phyloP scores from a whole-genome alignment of 1,140 invertebrate genomes.

The Megalopta genalis region DNA sequence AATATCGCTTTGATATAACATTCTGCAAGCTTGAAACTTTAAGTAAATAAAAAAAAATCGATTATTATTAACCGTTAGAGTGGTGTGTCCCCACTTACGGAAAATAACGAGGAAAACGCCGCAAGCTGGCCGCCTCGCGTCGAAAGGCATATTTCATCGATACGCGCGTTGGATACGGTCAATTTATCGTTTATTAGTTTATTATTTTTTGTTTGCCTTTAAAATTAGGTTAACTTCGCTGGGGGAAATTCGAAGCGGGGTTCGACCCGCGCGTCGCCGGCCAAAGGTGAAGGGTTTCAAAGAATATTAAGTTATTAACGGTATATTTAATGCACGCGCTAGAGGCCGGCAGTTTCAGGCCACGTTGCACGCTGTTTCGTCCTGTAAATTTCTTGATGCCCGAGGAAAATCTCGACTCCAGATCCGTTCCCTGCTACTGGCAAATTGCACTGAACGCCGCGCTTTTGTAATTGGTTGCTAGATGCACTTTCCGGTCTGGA shows the following conservation, averaged over 20 bases:
- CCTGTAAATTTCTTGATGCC: neutral
- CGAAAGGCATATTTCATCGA: neutral
- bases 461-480: too few relatives aligned
- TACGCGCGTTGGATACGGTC: too few relatives aligned
- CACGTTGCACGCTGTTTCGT: neutral
- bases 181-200: slow-evolving; percentile 20
- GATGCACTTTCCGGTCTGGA: too few relatives aligned
- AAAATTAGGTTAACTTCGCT: neutral
- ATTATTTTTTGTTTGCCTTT: neutral
- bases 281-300: neutral
- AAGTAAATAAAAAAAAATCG: too few relatives aligned
- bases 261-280: neutral
- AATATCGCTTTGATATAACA: too few relatives aligned
- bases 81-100: too few relatives aligned
- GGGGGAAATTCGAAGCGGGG: neutral
- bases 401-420: neutral
- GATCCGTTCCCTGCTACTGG: neutral
- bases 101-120: neutral
- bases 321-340: neutral
- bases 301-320: slow-evolving; percentile 2
- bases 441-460: neutral
- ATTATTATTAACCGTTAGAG: too few relatives aligned
- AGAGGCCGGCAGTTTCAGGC: neutral
- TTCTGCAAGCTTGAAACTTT: too few relatives aligned
- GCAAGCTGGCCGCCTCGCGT: too few relatives aligned